A percentile compares a stretch with the other conserved stretches of the same genome.
Conservation (phyloP, 2,113 vertebrate genomes). For the Nothoprocta perdicaria region DNA sequence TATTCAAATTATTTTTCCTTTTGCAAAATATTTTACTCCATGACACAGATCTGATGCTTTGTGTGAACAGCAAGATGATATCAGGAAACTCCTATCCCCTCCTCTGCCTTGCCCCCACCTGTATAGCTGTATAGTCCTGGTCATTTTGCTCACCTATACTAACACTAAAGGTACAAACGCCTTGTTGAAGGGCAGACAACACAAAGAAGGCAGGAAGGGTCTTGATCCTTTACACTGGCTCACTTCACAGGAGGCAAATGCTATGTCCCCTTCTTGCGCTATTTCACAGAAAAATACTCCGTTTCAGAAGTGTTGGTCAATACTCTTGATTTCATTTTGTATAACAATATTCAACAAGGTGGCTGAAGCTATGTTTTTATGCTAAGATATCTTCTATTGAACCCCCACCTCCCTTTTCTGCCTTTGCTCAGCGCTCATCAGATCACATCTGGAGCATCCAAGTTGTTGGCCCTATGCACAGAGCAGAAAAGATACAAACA, state of each 20-base stretch:
- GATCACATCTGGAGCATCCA: neutral
- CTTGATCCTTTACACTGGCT: neutral
- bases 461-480: neutral
- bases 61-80: neutral
- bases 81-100: neutral
- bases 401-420: neutral
- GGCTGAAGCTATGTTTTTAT: neutral
- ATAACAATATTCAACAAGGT: neutral
- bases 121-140: neutral
- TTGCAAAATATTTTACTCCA: neutral
- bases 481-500: neutral
- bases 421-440: neutral
- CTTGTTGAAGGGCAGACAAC: neutral
- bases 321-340: neutral
- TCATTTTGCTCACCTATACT: neutral
- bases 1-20: neutral
- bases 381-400: neutral
- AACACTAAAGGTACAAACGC: neutral
- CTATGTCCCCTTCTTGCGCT: neutral
- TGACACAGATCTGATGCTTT: neutral
- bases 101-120: neutral
- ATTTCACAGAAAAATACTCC: neutral
- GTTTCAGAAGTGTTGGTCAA: neutral
- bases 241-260: neutral
- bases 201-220: neutral